Evolutionary conservation across 1,140 invertebrate species (phyloP).

Genomic region (Drosophila insularis): DNA sequence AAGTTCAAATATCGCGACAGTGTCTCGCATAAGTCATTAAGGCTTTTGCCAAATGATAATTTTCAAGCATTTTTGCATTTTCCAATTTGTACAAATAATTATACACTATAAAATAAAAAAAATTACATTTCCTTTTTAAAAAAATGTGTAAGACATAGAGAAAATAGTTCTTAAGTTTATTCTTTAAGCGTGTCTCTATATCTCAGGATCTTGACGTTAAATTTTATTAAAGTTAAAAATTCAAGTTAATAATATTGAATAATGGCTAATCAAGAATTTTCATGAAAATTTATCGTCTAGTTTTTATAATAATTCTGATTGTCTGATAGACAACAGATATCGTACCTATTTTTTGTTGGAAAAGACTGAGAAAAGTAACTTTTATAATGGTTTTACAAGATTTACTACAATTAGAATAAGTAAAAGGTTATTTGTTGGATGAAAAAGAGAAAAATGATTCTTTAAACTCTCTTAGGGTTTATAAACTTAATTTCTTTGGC

Average conservation of each 20-base stretch:
- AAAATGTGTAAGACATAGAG: too few relatives aligned
- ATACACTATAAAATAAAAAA: conserved; percentile 28
- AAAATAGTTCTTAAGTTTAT: too few relatives aligned
- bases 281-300: neutral
- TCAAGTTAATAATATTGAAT: neutral
- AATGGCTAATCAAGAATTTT: neutral
- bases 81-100: conserved; percentile 33
- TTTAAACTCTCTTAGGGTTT: too few relatives aligned
- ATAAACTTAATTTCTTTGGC: too few relatives aligned
- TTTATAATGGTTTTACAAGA: too few relatives aligned
- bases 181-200: neutral
- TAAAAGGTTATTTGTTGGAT: too few relatives aligned
- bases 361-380: too few relatives aligned
- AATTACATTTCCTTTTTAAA: neutral
- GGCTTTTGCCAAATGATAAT: conserved; percentile 60
- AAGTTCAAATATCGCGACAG: conserved; percentile 43
- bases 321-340: neutral
- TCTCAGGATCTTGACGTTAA: neutral
- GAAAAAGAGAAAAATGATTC: too few relatives aligned
- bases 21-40: conserved; percentile 67
- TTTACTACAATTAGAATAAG: too few relatives aligned
- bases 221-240: neutral
- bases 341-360: too few relatives aligned
- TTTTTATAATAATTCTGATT: neutral
- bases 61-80: conserved; percentile 67